phyloP scores from a whole-genome alignment of 2,888 invertebrate species.

The Polyploca ridens region DNA sequence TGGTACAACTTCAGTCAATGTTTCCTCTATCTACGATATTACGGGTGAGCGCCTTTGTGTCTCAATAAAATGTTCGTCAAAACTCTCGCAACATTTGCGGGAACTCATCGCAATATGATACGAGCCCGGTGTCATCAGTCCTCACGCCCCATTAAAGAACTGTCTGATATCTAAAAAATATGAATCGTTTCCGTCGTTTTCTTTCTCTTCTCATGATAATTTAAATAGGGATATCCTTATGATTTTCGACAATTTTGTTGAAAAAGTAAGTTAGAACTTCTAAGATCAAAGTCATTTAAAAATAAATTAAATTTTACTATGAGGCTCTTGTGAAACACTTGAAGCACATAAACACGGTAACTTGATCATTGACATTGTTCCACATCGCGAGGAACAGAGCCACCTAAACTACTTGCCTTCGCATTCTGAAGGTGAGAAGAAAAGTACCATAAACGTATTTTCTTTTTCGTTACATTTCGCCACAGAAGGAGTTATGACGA shows the following conservation, averaged over 20 bases:
- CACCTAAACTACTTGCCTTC: too few species aligned
- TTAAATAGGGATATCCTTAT: background rate
- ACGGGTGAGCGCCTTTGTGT: background rate
- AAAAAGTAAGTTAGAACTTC: background rate
- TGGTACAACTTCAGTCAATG: too few species aligned
- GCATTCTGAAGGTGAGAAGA: too few species aligned
- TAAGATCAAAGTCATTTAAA: too few species aligned
- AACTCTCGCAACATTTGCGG: background rate
- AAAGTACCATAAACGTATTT: too few species aligned
- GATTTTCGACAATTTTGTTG: background rate
- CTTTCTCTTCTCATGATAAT: background rate
- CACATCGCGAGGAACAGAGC: too few species aligned
- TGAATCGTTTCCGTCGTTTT: background rate
- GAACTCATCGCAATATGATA: background rate
- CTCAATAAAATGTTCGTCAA: background rate
- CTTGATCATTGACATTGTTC: too few species aligned
- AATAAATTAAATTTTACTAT: too few species aligned
- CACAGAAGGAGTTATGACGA: too few species aligned
- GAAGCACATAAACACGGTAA: too few species aligned
- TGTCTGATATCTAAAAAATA: background rate
- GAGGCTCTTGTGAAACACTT: too few species aligned
- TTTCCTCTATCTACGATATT: background rate
- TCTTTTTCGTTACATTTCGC: too few species aligned
- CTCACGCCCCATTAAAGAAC: slow-evolving; percentile 4
- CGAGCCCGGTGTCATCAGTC: background rate